A percentile compares a stretch with the other conserved stretches of the same genome.
phyloP scores from a whole-genome alignment of 2,888 invertebrate species.

The Perizoma flavofasciatum region DNA sequence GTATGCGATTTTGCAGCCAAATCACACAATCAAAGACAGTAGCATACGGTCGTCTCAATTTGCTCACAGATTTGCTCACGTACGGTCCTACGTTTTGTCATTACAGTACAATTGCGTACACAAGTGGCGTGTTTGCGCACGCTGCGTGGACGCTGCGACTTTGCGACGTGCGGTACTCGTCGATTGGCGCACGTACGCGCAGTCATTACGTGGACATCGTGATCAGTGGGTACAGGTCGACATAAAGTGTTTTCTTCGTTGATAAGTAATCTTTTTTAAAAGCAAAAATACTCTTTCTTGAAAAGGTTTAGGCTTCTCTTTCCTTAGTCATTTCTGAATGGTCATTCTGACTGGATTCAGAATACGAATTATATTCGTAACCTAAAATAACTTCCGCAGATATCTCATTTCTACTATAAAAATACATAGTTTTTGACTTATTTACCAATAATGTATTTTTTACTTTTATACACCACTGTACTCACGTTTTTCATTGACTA shows the following conservation, averaged over 20 bases:
- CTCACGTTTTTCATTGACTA: slow-evolving; percentile 79
- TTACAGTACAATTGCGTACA: slow-evolving; percentile 54
- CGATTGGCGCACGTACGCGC: slow-evolving; percentile 70
- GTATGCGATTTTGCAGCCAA: slow-evolving; percentile 17
- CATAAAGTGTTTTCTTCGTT: slow-evolving; percentile 39
- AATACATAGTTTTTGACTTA: too few species aligned
- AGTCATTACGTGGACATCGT: slow-evolving; percentile 70
- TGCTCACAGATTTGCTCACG: slow-evolving; percentile 57
- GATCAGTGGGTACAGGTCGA: slow-evolving; percentile 45
- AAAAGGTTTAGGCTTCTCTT: too few species aligned
- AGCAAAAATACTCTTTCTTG: neutral
- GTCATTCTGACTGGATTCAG: too few species aligned
- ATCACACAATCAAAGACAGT: slow-evolving; percentile 45
- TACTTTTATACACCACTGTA: slow-evolving; percentile 54
- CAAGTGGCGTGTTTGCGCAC: slow-evolving; percentile 65
- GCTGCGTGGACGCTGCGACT: slow-evolving; percentile 34
- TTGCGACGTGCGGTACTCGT: slow-evolving; percentile 51
- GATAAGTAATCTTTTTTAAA: too few species aligned
- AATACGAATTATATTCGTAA: too few species aligned
- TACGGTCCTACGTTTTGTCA: slow-evolving; percentile 51
- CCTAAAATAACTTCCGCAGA: too few species aligned
- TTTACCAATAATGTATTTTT: too few species aligned
- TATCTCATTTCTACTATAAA: too few species aligned
- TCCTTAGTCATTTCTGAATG: too few species aligned
- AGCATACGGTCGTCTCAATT: slow-evolving; percentile 54